A percentile compares a stretch with the other conserved stretches of the same genome.
Conservation (phyloP, 2,888 invertebrate species). For the Platypus cylindrus region DNA sequence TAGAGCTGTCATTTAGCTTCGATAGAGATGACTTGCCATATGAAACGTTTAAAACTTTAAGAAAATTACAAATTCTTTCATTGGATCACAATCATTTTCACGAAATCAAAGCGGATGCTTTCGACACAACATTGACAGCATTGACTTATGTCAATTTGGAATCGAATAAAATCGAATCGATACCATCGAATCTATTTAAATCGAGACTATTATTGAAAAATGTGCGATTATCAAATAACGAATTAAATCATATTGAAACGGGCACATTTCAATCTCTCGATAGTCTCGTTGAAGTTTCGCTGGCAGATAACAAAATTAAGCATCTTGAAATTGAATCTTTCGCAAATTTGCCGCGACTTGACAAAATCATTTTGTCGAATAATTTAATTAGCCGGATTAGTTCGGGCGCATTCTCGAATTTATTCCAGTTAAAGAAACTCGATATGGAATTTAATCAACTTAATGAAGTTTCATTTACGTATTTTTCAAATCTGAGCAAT, state of each 20-base stretch:
- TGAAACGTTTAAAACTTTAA: slow-evolving; percentile 59
- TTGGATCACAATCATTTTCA: slow-evolving; percentile 81
- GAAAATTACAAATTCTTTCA: slow-evolving; percentile 68
- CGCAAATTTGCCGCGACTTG: slow-evolving; percentile 61
- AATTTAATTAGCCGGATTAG: slow-evolving; percentile 67
- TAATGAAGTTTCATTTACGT: slow-evolving; percentile 51
- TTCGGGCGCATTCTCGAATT: slow-evolving; percentile 57
- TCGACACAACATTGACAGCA: slow-evolving; percentile 54
- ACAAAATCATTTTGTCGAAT: slow-evolving; percentile 70
- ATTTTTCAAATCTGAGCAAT: slow-evolving; percentile 59
- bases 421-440: slow-evolving; percentile 62
- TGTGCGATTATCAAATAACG: slow-evolving; percentile 71
- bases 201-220: slow-evolving; percentile 61
- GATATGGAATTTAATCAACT: slow-evolving; percentile 72
- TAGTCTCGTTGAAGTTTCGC: slow-evolving; percentile 62
- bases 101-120: slow-evolving; percentile 54
- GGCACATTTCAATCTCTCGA: slow-evolving; percentile 60
- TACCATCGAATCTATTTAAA: slow-evolving; percentile 57
- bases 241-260: slow-evolving; percentile 52
- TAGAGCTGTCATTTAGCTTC: slow-evolving; percentile 78
- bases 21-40: slow-evolving; percentile 68
- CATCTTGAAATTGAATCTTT: slow-evolving; percentile 60
- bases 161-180: slow-evolving; percentile 63
- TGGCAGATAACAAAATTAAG: slow-evolving; percentile 66
- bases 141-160: slow-evolving; percentile 75